These are phyloP conservation scores for Uropsilus gracilis DNA, from an alignment of 2,113 vertebrate species.

Conservation along the genomic window DNA sequence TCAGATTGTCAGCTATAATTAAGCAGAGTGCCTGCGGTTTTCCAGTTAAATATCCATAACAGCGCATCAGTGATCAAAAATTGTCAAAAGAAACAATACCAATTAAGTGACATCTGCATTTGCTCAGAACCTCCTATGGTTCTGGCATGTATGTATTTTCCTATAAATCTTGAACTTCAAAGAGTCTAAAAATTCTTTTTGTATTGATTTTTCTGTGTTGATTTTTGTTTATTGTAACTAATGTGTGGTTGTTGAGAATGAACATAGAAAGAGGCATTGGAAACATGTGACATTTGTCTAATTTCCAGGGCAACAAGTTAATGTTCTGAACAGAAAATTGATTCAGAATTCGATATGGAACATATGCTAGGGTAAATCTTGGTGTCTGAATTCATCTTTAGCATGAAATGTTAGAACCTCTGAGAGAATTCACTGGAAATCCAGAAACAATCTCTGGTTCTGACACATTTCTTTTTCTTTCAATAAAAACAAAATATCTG, in stretches of 20 bases:
- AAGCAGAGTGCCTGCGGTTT: conserved; percentile 4
- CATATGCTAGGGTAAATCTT: neutral
- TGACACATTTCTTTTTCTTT: conserved; percentile 49
- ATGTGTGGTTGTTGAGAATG: neutral
- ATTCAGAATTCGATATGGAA: conserved; percentile 45
- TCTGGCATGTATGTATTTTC: conserved; percentile 32
- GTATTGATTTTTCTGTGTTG: conserved; percentile 36
- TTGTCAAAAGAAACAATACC: neutral
- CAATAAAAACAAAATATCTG: conserved; percentile 45
- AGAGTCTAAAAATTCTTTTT: conserved; percentile 45
- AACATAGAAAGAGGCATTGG: neutral
- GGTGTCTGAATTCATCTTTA: neutral
- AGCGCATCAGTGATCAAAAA: conserved; percentile 15
- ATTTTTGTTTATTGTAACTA: conserved; percentile 66
- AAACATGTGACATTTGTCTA: conserved; percentile 54
- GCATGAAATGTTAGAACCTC: conserved; percentile 55
- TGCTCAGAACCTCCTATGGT: neutral
- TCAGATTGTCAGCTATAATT: conserved; percentile 9
- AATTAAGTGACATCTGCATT: conserved; percentile 21
- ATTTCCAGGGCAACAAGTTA: conserved; percentile 16
- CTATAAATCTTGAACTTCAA: conserved; percentile 32
- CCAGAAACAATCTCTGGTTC: conserved; percentile 24
- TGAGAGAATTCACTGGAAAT: conserved; percentile 44
- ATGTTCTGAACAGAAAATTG: conserved; percentile 49
- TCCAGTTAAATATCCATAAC: neutral